A percentile compares a stretch with the other conserved stretches of the same genome.
These are phyloP conservation scores for Penelope pileata DNA, from an alignment of 2,113 vertebrate species.

Conservation along the genomic window DNA sequence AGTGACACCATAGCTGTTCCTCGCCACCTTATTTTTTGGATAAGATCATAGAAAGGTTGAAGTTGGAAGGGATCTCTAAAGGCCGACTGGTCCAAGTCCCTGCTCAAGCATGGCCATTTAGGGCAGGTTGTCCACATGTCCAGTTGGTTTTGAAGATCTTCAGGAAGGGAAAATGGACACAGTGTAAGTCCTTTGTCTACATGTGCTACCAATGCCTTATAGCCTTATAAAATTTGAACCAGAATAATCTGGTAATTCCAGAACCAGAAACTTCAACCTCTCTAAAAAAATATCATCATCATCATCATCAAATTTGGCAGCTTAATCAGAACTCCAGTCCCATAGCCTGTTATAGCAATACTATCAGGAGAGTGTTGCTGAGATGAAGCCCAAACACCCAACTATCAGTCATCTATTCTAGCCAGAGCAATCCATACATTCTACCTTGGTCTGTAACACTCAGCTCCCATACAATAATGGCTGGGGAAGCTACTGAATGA, in stretches of 20 bases:
- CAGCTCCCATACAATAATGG: background rate
- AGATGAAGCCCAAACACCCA: background rate
- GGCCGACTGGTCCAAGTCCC: background rate
- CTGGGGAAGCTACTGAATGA: background rate
- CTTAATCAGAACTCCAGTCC: background rate
- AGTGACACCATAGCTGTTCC: background rate
- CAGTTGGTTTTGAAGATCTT: background rate
- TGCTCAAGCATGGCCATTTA: background rate
- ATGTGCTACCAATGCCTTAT: background rate
- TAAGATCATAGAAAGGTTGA: background rate
- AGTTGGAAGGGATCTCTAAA: background rate
- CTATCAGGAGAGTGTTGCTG: background rate
- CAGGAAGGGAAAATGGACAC: background rate
- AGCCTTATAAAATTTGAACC: background rate
- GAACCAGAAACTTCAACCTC: background rate
- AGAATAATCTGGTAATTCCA: background rate
- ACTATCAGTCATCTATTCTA: background rate
- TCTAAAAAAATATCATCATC: background rate
- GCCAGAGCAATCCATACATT: background rate
- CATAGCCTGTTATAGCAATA: background rate
- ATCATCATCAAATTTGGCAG: background rate
- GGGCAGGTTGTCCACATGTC: background rate
- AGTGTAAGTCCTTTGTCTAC: background rate
- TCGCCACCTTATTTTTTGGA: background rate
- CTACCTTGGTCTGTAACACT: background rate